These are phyloP conservation scores for Pomacea maculata DNA, from an alignment of 1,140 invertebrate species.

Conservation along the genomic window DNA sequence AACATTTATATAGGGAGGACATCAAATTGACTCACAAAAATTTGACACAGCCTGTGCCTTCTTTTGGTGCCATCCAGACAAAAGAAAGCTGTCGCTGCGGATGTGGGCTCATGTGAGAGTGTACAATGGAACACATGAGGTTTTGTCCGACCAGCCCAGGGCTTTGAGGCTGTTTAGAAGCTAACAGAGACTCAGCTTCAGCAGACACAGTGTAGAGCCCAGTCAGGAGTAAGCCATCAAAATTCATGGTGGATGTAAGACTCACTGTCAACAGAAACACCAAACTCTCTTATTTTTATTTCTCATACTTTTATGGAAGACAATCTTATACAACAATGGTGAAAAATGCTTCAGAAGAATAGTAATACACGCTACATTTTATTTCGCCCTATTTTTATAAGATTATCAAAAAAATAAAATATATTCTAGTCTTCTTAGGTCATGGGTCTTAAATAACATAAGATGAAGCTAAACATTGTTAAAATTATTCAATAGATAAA, in stretches of 20 bases:
- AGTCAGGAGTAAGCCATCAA: slow-evolving; percentile 67
- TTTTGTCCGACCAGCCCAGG: slow-evolving; percentile 49
- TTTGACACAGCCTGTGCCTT: slow-evolving; percentile 67
- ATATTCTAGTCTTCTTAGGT: too few relatives aligned
- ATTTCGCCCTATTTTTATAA: too few relatives aligned
- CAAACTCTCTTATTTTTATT: too few relatives aligned
- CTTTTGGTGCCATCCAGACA: slow-evolving; percentile 65
- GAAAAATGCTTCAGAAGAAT: too few relatives aligned
- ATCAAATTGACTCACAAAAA: slow-evolving; percentile 62
- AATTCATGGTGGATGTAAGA: slow-evolving; percentile 56
- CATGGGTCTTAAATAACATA: too few relatives aligned
- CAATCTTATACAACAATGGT: too few relatives aligned
- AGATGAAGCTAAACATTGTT: too few relatives aligned
- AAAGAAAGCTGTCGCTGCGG: slow-evolving; percentile 60
- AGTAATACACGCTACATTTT: too few relatives aligned
- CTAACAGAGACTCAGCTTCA: slow-evolving; percentile 31
- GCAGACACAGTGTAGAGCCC: slow-evolving; percentile 61
- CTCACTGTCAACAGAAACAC: slow-evolving; percentile 41
- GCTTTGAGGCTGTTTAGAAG: slow-evolving; percentile 23
- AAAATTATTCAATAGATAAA: too few relatives aligned
- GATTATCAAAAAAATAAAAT: too few relatives aligned
- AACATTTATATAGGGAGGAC: too few relatives aligned
- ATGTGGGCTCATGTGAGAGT: slow-evolving; percentile 53
- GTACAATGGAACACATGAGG: slow-evolving; percentile 63
- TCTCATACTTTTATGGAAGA: too few relatives aligned